These are phyloP conservation scores for Andrena fulva DNA, from an alignment of 2,888 invertebrate genomes.

Conservation along the genomic window DNA sequence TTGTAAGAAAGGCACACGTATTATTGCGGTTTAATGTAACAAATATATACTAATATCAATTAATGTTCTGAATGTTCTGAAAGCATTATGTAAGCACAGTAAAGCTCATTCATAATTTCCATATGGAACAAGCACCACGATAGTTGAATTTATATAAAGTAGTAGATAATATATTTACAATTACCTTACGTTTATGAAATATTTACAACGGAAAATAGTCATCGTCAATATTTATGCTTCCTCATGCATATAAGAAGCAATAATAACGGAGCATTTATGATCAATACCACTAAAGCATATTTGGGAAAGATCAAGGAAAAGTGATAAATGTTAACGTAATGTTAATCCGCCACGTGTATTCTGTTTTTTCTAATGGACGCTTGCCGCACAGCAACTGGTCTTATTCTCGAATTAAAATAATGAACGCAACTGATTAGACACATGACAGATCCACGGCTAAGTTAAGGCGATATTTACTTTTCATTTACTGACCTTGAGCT, in stretches of 20 bases:
- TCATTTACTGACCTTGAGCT: constrained; percentile 74
- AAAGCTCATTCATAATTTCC: background rate
- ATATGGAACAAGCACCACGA: background rate
- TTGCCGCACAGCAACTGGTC: constrained; percentile 62
- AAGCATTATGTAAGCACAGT: background rate
- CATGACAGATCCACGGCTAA: constrained; percentile 69
- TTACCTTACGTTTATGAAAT: background rate
- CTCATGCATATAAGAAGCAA: constrained; percentile 32
- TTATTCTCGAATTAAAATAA: constrained; percentile 52
- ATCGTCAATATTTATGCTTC: background rate
- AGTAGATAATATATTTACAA: background rate
- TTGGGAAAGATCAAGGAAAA: background rate
- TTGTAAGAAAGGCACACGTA: background rate
- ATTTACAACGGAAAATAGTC: background rate
- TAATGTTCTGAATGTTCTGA: background rate
- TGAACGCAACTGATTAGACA: constrained; percentile 66
- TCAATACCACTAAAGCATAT: constrained; percentile 4
- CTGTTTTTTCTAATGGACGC: constrained; percentile 47
- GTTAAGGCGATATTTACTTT: constrained; percentile 65
- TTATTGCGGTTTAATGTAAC: background rate
- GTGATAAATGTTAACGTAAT: background rate
- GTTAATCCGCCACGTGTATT: constrained; percentile 60
- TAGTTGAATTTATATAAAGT: no score
- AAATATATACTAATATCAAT: background rate
- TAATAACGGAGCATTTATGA: background rate